Evolutionary conservation across 2,797 vertebrate species (phyloP), one percentile per base, ranked within the genome.

Genomic region (Lithobates pipiens): DNA sequence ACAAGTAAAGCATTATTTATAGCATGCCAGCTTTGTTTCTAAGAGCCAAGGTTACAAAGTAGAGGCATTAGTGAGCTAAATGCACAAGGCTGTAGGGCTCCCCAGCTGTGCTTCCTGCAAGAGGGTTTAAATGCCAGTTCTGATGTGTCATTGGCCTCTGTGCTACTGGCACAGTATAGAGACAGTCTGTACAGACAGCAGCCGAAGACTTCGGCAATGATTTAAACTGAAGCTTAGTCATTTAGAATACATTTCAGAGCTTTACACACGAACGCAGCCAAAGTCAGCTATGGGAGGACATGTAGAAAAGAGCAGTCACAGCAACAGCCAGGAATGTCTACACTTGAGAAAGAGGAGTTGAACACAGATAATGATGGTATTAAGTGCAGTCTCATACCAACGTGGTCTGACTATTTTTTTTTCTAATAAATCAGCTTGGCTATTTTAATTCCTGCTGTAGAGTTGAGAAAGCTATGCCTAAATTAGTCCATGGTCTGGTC

Each of bases 161-260:
- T 50, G 54, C 57, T 83, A 79, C 80, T 82, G 80, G 80, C 85
- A 69, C 23, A 46, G 15, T 15, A 69, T 65, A 57, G 76, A 86
- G 80, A 86, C 85, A 86, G 78, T 79, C 76, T 86, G 85, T 83
- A 86, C 85, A 86, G 80, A 86, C 80, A 83, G 74, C 73, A 82
- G 78, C 73, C 36, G 32, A 70, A 65, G 73, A 82, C 85, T 77
- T 76, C 50, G 57, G 57, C 57, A 13, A 50, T 82, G 80, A 77
- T 76, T 86, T 82, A 54, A 83, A 54, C 69, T 83, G 69, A 78
- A 79, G 80, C 80, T 83, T 86, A 83, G 85, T 86, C 85, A 86
- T 79, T 76, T 83, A 67, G 75, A 79, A 75, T 57, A 77, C 76
- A 83, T 82, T 73, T 82, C 72, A 76, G 69, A n/a, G 44, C 72